phyloP scores from a whole-genome alignment of 2,113 vertebrate genomes.

The Microcebus ravelobensis region DNA sequence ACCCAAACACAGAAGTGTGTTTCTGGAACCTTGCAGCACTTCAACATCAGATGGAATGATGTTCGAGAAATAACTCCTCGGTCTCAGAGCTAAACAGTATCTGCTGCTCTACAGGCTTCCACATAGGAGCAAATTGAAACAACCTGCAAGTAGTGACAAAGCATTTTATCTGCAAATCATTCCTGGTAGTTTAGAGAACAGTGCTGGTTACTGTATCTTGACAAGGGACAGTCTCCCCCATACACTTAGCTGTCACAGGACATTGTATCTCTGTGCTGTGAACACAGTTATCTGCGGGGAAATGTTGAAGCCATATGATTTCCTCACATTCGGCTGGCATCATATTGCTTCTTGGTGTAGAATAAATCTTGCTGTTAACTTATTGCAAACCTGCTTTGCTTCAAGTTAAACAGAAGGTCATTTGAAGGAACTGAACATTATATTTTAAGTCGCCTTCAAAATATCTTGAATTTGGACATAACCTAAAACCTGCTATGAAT shows the following conservation, averaged over 20 bases:
- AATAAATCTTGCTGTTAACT: conserved; percentile 7
- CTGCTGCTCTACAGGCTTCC: neutral
- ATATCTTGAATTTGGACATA: conserved; percentile 22
- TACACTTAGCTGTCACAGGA: neutral
- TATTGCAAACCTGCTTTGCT: neutral
- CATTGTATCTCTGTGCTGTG: neutral
- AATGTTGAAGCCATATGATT: neutral
- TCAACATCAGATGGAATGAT: neutral
- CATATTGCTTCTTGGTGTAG: neutral
- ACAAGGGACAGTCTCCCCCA: neutral
- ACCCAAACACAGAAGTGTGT: conserved; percentile 31
- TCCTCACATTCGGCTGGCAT: neutral
- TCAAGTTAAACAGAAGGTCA: conserved; percentile 27
- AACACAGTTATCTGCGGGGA: conserved; percentile 10
- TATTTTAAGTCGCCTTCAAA: conserved; percentile 36
- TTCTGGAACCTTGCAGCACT: conserved; percentile 6
- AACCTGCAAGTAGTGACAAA: neutral
- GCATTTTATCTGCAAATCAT: neutral
- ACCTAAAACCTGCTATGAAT: conserved; percentile 28
- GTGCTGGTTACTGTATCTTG: conserved; percentile 2
- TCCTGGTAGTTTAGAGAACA: neutral
- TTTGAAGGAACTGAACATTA: neutral
- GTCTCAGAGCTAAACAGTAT: neutral
- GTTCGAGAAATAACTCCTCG: conserved; percentile 39
- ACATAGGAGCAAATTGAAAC: conserved; percentile 12